These are phyloP conservation scores for Phrynosoma blainvillii DNA, from an alignment of 2,113 vertebrate genomes.

Conservation along the genomic window DNA sequence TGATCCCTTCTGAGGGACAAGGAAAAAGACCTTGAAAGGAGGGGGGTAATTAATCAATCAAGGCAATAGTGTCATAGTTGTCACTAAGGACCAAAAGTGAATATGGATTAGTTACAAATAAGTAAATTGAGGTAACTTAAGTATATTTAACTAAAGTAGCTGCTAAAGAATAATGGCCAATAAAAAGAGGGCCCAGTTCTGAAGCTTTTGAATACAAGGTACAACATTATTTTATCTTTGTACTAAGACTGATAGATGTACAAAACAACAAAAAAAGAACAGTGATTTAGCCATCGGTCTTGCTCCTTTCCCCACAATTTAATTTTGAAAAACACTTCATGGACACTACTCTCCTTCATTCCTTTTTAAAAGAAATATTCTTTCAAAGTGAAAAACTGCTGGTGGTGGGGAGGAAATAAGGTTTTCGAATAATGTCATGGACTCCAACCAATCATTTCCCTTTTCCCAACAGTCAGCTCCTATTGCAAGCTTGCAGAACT, in stretches of 20 bases:
- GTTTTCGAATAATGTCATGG: neutral
- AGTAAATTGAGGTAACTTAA: too few species aligned
- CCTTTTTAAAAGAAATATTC: neutral
- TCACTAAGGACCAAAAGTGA: too few species aligned
- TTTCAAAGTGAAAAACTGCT: neutral
- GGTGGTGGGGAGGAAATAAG: neutral
- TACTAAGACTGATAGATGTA: neutral
- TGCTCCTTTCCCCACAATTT: too few species aligned
- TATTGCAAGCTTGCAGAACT: neutral
- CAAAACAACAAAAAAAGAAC: neutral
- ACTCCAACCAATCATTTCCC: too few species aligned
- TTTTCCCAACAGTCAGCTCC: neutral
- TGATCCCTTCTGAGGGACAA: conserved; percentile 1
- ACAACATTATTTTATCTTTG: neutral
- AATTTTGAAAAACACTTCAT: too few species aligned
- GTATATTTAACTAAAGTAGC: too few species aligned
- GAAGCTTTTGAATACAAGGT: neutral
- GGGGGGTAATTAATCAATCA: too few species aligned
- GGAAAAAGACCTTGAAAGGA: neutral
- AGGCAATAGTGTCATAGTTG: neutral
- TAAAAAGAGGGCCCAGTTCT: neutral
- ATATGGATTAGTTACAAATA: too few species aligned
- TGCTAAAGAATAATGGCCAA: too few species aligned
- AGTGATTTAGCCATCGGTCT: too few species aligned
- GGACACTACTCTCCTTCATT: neutral